These are phyloP conservation scores for Aphrophora alni DNA, from an alignment of 2,888 invertebrate species.

Conservation along the genomic window DNA sequence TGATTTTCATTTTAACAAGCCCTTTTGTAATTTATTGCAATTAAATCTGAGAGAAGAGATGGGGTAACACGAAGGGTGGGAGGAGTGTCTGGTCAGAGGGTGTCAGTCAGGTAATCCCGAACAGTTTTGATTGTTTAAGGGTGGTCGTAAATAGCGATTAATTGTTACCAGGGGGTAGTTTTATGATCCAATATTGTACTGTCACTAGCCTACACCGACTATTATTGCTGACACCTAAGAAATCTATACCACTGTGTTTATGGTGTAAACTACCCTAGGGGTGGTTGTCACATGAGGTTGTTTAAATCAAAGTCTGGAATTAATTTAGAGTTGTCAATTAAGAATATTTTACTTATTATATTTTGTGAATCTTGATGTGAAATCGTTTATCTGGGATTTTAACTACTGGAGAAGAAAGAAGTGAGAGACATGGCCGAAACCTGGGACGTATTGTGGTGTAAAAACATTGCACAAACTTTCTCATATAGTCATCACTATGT, in stretches of 20 bases:
- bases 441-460: too few species aligned
- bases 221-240: not conserved
- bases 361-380: too few species aligned
- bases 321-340: too few species aligned
- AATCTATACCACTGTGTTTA: not conserved
- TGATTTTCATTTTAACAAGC: not conserved
- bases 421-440: too few species aligned
- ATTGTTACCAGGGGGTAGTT: not conserved
- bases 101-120: not conserved
- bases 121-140: conserved; percentile 9
- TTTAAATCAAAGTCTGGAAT: too few species aligned
- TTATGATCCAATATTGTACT: not conserved
- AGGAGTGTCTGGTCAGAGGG: not conserved
- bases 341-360: too few species aligned
- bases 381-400: too few species aligned
- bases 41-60: not conserved
- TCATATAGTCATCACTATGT: too few species aligned
- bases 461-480: too few species aligned
- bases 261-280: not conserved
- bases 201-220: too few species aligned
- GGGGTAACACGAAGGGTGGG: not conserved
- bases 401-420: too few species aligned
- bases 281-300: too few species aligned
- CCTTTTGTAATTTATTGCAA: not conserved
- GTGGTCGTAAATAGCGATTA: not conserved